Percentiles rank a stretch among this genome's conserved stretches.
Evolutionary conservation across 2,888 invertebrate genomes (phyloP).

Genomic region (Lasius platythorax): DNA sequence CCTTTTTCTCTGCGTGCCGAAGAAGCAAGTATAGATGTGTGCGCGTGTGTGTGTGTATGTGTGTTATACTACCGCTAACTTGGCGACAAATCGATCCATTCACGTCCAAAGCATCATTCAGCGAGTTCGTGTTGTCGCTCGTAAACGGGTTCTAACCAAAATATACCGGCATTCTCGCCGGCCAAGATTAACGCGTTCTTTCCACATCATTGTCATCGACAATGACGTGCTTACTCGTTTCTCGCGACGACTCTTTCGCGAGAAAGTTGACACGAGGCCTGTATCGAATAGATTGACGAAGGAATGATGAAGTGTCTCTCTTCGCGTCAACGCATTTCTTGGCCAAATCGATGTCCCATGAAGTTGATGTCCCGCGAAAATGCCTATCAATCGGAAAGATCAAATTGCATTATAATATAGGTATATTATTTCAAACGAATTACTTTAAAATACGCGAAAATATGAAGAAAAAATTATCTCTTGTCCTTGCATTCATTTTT

Average conservation of each 20-base stretch:
- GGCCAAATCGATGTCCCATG: not conserved
- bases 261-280: slow-evolving; percentile 38
- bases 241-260: slow-evolving; percentile 22
- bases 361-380: slow-evolving; percentile 17
- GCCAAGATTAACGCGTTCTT: slow-evolving; percentile 70
- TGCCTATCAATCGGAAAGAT: not conserved
- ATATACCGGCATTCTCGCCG: slow-evolving; percentile 77
- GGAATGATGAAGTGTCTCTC: slow-evolving; percentile 25
- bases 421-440: not conserved
- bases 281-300: slow-evolving; percentile 47
- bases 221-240: slow-evolving; percentile 58
- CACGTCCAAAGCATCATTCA: slow-evolving; percentile 75
- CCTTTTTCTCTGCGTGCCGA: slow-evolving; percentile 29
- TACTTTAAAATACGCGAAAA: not conserved
- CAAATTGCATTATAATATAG: not conserved
- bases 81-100: slow-evolving; percentile 83
- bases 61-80: slow-evolving; percentile 67
- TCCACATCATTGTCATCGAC: slow-evolving; percentile 41
- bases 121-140: slow-evolving; percentile 80
- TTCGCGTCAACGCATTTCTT: not conserved
- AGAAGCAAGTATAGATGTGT: slow-evolving; percentile 50
- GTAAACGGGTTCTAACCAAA: slow-evolving; percentile 81
- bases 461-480: not conserved
- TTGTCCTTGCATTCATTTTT: too few species aligned
- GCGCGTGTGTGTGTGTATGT: slow-evolving; percentile 54